Percentiles rank a stretch among this genome's conserved stretches.
These are phyloP conservation scores for Pagrus major DNA, from an alignment of 2,113 vertebrate species.

Conservation along the genomic window DNA sequence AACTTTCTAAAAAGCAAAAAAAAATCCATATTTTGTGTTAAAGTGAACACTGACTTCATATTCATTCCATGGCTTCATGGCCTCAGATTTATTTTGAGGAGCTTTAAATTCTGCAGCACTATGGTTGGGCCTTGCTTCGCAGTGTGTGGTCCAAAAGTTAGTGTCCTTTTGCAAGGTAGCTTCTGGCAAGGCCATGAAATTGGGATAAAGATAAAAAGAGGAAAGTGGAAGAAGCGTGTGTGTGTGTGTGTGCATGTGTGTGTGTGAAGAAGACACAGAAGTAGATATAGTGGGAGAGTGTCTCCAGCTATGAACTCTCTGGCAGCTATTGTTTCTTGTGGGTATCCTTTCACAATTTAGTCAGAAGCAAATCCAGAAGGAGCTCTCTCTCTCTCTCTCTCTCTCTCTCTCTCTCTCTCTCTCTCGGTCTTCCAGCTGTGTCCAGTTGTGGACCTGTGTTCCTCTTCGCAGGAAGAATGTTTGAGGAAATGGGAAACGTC, in stretches of 20 bases:
- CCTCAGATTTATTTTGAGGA: background rate
- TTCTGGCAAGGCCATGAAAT: slow-evolving; percentile 29
- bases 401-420: background rate
- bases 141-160: slow-evolving; percentile 29
- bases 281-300: background rate
- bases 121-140: background rate
- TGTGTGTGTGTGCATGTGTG: background rate
- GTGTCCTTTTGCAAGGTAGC: slow-evolving; percentile 18
- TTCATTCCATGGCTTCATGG: background rate
- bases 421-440: slow-evolving; percentile 53
- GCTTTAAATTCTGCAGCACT: background rate
- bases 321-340: slow-evolving; percentile 52
- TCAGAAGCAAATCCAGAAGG: slow-evolving; percentile 27
- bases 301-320: slow-evolving; percentile 24
- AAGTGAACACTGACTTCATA: background rate
- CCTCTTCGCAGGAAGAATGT: slow-evolving; percentile 68
- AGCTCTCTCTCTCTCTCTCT: background rate
- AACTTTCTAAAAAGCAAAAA: background rate
- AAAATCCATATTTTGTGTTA: background rate
- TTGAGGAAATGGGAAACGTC: slow-evolving; percentile 81
- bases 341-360: slow-evolving; percentile 40
- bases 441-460: slow-evolving; percentile 54
- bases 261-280: background rate
- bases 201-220: slow-evolving; percentile 29
- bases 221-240: background rate